Conservation (phyloP, 2,797 vertebrate species). For the Borostomias antarcticus region DNA sequence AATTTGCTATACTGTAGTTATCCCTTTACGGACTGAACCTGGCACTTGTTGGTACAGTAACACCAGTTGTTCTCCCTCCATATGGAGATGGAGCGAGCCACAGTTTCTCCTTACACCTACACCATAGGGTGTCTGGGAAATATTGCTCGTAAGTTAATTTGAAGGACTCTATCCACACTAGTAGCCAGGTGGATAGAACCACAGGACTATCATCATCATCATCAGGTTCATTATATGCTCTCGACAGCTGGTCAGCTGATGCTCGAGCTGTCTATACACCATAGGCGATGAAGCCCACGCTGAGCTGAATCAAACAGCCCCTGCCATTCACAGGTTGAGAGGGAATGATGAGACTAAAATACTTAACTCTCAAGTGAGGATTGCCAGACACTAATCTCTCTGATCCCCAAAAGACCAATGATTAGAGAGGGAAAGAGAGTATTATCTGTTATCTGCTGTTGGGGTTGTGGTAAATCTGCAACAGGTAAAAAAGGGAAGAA, state of each 20-base stretch:
- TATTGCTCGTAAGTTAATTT: conserved; percentile 61
- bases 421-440: background rate
- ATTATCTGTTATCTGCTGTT: background rate
- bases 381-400: background rate
- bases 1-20: too few species aligned
- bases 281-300: conserved; percentile 46
- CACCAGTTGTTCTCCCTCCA: conserved; percentile 39
- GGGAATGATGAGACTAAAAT: background rate
- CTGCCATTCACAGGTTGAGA: conserved; percentile 25
- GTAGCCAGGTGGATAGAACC: conserved; percentile 63
- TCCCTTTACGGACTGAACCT: conserved; percentile 39
- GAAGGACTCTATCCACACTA: conserved; percentile 43
- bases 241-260: conserved; percentile 65
- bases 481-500: background rate
- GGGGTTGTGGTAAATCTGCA: background rate
- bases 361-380: background rate
- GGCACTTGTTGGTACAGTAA: conserved; percentile 32
- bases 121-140: conserved; percentile 35
- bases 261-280: conserved; percentile 34
- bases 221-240: conserved; percentile 49
- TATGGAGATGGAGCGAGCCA: conserved; percentile 42
- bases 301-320: conserved; percentile 52
- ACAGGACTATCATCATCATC: conserved; percentile 53
- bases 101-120: conserved; percentile 30
- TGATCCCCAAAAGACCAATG: background rate